These are phyloP conservation scores for Tribolium castaneum DNA, from an alignment of 1,140 invertebrate species.

Conservation along the genomic window DNA sequence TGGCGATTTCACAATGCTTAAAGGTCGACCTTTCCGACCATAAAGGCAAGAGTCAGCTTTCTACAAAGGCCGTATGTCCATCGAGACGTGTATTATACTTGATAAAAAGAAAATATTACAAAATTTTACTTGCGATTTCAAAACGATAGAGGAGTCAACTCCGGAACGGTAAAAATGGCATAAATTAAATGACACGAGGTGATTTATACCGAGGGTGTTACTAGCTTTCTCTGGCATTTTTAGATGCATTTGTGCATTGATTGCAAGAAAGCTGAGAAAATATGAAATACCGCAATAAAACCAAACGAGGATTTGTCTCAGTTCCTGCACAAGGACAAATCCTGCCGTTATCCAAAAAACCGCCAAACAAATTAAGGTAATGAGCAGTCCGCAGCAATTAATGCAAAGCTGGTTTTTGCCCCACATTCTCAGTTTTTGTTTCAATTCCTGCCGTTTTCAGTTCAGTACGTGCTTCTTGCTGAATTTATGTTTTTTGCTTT, in stretches of 20 bases:
- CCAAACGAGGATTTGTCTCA: too few relatives aligned
- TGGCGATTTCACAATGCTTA: constrained; percentile 18
- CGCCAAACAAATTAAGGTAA: too few relatives aligned
- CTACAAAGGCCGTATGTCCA: constrained; percentile 9
- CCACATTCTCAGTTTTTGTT: too few relatives aligned
- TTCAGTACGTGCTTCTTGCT: too few relatives aligned
- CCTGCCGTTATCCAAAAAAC: too few relatives aligned
- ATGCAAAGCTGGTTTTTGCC: too few relatives aligned
- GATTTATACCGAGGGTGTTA: neutral
- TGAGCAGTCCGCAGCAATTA: too few relatives aligned
- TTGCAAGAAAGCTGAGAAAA: neutral
- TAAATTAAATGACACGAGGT: neutral
- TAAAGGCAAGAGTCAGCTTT: constrained; percentile 9
- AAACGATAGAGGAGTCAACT: neutral
- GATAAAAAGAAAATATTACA: constrained; percentile 1
- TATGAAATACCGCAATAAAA: neutral
- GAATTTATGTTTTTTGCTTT: too few relatives aligned
- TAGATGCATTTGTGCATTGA: neutral
- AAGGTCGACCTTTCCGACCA: constrained; percentile 7
- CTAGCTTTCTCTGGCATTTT: neutral
- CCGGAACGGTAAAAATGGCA: neutral
- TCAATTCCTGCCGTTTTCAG: too few relatives aligned
- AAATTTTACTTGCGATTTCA: neutral
- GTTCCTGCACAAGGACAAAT: too few relatives aligned
- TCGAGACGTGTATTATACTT: neutral